Evolutionary conservation across 1,140 invertebrate genomes (phyloP).

Genomic region (Stenopsyche tienmushanensis): DNA sequence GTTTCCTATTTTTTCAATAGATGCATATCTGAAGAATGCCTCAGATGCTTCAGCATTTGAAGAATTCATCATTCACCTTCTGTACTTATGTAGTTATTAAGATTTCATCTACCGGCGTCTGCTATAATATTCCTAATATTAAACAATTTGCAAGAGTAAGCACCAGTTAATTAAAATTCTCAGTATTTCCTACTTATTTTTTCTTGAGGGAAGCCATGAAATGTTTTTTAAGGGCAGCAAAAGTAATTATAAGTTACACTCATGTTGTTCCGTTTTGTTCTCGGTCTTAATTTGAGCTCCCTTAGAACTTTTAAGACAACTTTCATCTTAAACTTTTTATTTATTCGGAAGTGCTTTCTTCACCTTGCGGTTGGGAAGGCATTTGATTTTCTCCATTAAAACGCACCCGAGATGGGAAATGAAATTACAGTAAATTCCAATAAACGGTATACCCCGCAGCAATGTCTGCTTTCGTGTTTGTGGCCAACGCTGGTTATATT

Average conservation of each 20-base stretch:
- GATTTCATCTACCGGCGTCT: too few relatives aligned
- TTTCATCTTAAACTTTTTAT: conserved; percentile 16
- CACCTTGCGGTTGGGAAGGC: not conserved
- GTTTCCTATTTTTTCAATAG: not conserved
- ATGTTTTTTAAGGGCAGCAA: too few relatives aligned
- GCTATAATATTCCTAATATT: too few relatives aligned
- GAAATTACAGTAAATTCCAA: not conserved
- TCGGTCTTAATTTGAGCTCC: conserved; percentile 16
- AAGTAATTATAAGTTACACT: conserved; percentile 21
- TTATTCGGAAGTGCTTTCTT: conserved; percentile 3
- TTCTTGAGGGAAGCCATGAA: too few relatives aligned
- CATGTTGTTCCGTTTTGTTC: not conserved
- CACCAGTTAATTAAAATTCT: too few relatives aligned
- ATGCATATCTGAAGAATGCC: too few relatives aligned
- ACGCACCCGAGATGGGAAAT: not conserved
- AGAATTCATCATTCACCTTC: too few relatives aligned
- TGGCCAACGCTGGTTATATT: not conserved
- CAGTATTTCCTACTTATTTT: too few relatives aligned
- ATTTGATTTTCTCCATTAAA: conserved; percentile 2
- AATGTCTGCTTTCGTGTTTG: not conserved
- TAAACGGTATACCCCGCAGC: too few relatives aligned
- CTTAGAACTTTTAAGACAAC: conserved; percentile 6
- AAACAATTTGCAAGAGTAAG: too few relatives aligned
- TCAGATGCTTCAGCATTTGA: too few relatives aligned
- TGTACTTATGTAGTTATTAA: too few relatives aligned